phyloP scores from a whole-genome alignment of 2,888 invertebrate species.

The Metopia argyrocephala region DNA sequence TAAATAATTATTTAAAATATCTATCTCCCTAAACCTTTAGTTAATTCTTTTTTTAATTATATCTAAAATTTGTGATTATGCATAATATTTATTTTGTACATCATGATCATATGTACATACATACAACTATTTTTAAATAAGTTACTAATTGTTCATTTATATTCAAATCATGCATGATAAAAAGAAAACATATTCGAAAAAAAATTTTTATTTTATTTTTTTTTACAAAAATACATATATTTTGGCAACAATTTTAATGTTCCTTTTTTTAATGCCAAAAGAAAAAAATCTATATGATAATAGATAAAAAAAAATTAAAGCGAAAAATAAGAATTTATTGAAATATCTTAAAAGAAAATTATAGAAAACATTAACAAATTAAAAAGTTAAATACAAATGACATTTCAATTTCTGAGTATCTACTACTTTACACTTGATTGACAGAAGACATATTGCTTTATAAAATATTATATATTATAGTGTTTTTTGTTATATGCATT shows the following conservation, averaged over 20 bases:
- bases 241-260: constrained; percentile 56
- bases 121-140: neutral
- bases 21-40: no score
- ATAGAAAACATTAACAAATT: neutral
- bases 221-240: constrained; percentile 35
- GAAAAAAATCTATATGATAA: neutral
- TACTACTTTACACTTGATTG: no score
- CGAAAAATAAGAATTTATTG: constrained; percentile 31
- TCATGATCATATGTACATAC: neutral
- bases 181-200: constrained; percentile 23
- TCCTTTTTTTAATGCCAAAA: constrained; percentile 55
- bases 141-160: neutral
- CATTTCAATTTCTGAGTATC: no score
- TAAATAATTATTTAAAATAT: no score
- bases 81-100: no score
- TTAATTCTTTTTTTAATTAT: no score
- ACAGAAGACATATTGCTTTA: no score
- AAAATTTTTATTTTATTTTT: no score
- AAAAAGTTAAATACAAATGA: no score
- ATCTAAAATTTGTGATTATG: no score
- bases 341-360: constrained; percentile 26
- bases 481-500: no score
- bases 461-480: no score
- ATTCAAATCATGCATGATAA: constrained; percentile 49
- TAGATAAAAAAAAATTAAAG: neutral